phyloP scores from a whole-genome alignment of 1,140 invertebrate species.

The Rhagoletis zephyria region DNA sequence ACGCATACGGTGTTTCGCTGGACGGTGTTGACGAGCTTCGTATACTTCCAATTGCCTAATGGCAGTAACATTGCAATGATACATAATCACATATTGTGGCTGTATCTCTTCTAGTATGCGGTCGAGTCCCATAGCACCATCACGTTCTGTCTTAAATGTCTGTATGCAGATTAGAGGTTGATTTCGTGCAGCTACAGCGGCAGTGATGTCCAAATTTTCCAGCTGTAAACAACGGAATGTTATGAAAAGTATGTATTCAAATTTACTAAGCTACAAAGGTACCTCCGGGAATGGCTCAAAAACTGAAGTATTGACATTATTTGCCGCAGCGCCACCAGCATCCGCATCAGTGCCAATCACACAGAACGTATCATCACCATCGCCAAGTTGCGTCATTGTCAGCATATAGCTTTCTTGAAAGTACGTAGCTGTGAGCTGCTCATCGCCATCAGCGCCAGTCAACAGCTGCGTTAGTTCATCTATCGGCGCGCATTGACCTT shows the following conservation, averaged over 20 bases:
- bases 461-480: slow-evolving; percentile 68
- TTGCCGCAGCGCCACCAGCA: slow-evolving; percentile 59
- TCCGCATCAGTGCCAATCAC: slow-evolving; percentile 67
- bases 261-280: slow-evolving; percentile 55
- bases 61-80: slow-evolving; percentile 89
- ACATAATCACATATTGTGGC: slow-evolving; percentile 91
- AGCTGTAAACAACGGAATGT: slow-evolving; percentile 72
- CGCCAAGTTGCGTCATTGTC: slow-evolving; percentile 78
- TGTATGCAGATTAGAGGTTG: slow-evolving; percentile 82
- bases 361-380: slow-evolving; percentile 59
- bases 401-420: slow-evolving; percentile 80
- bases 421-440: slow-evolving; percentile 60
- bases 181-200: slow-evolving; percentile 73
- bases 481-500: neutral
- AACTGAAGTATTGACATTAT: slow-evolving; percentile 71
- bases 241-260: neutral
- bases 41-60: slow-evolving; percentile 90
- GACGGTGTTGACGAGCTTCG: slow-evolving; percentile 82
- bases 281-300: slow-evolving; percentile 82
- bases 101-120: slow-evolving; percentile 79
- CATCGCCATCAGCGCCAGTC: slow-evolving; percentile 65
- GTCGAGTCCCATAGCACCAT: slow-evolving; percentile 81
- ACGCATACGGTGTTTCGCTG: slow-evolving; percentile 77
- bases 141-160: slow-evolving; percentile 81
- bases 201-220: slow-evolving; percentile 79